Conservation (phyloP, 2,113 vertebrate species). For the Paramisgurnus dabryanus region DNA sequence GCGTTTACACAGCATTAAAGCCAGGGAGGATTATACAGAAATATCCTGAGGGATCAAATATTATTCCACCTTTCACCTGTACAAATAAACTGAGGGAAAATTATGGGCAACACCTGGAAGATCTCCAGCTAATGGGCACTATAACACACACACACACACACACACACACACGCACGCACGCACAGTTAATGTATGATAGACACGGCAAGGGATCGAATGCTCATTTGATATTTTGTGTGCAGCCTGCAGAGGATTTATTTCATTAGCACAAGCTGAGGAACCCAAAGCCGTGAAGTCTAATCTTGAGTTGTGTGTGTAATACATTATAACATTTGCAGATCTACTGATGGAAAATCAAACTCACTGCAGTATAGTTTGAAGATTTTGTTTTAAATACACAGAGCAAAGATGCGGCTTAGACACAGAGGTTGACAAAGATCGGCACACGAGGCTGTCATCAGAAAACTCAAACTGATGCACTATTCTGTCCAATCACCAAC, state of each 20-base stretch:
- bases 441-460: slow-evolving; percentile 32
- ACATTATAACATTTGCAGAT: slow-evolving; percentile 60
- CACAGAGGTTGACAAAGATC: slow-evolving; percentile 51
- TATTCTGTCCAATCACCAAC: slow-evolving; percentile 55
- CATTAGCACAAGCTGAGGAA: background rate
- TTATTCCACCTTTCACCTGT: background rate
- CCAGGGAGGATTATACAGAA: background rate
- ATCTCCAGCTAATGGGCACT: background rate
- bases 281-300: background rate
- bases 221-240: background rate
- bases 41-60: slow-evolving; percentile 6
- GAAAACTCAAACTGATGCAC: slow-evolving; percentile 51
- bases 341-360: slow-evolving; percentile 64
- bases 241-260: background rate
- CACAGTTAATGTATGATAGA: too few species aligned
- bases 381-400: slow-evolving; percentile 67
- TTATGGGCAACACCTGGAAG: slow-evolving; percentile 15
- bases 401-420: slow-evolving; percentile 64
- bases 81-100: background rate
- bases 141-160: background rate
- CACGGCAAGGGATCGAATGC: background rate
- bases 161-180: too few species aligned
- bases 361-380: slow-evolving; percentile 69
- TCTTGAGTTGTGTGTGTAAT: slow-evolving; percentile 38
- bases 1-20: background rate